phyloP scores from a whole-genome alignment of 1,140 invertebrate genomes.

The Brachionus paranguensis region DNA sequence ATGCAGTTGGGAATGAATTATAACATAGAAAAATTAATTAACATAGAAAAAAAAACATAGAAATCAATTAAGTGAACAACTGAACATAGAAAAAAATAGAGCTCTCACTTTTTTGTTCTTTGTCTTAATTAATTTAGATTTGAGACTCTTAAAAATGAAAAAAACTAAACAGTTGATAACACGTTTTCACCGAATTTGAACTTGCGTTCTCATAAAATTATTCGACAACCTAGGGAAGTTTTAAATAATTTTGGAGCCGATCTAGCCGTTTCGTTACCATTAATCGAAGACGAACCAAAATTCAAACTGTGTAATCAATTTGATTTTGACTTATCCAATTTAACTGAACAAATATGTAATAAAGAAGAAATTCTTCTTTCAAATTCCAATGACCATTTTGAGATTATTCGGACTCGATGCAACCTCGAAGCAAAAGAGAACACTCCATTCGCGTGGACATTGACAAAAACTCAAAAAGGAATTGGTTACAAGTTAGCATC shows the following conservation, averaged over 20 bases:
- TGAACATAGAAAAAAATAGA: too few species aligned
- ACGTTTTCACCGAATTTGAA: background rate
- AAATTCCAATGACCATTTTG: background rate
- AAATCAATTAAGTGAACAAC: too few species aligned
- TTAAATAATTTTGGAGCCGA: background rate
- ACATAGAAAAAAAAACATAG: too few species aligned
- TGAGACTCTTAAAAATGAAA: too few species aligned
- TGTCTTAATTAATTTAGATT: too few species aligned
- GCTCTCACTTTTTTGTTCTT: too few species aligned
- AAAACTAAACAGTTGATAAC: background rate
- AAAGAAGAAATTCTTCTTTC: background rate
- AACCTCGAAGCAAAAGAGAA: background rate
- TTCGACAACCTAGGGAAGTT: background rate
- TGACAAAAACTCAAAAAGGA: conserved; percentile 3
- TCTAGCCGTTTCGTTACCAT: background rate
- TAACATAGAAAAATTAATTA: too few species aligned
- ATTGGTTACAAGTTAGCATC: background rate
- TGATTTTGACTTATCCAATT: background rate
- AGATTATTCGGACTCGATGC: background rate
- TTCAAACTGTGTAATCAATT: background rate
- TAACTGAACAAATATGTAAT: too few species aligned
- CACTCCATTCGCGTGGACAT: background rate
- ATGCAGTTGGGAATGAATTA: too few species aligned
- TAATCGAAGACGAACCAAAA: background rate
- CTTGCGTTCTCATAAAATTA: background rate